phyloP scores from a whole-genome alignment of 2,888 invertebrate genomes.

The Julus scanicus region DNA sequence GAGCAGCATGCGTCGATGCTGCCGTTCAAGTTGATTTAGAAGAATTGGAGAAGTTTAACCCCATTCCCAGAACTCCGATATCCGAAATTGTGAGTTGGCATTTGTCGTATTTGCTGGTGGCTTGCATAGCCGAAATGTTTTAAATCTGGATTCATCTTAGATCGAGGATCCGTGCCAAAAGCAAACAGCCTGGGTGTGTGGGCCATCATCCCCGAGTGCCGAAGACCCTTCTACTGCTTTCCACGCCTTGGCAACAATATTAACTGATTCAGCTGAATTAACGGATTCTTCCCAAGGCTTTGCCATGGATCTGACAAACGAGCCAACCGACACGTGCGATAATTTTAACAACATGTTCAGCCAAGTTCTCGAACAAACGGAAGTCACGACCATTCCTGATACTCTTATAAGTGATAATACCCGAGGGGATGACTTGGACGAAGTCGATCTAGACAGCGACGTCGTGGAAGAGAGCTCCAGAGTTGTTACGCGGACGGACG shows the following conservation, averaged over 20 bases:
- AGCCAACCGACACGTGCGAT: neutral
- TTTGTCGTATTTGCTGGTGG: no score
- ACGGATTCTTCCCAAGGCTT: neutral
- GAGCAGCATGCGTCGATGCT: neutral
- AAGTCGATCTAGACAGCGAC: neutral
- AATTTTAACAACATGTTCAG: neutral
- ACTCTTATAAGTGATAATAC: neutral
- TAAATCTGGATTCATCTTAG: neutral
- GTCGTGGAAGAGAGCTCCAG: neutral
- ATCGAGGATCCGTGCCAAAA: neutral
- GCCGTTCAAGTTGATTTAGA: constrained; percentile 46
- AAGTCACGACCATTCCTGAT: neutral
- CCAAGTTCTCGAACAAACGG: neutral
- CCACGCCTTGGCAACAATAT: neutral
- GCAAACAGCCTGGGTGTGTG: constrained; percentile 23
- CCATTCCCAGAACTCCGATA: neutral
- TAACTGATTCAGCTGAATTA: neutral
- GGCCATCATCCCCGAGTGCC: neutral
- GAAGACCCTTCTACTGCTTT: neutral
- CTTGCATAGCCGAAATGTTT: neutral
- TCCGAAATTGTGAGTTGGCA: neutral
- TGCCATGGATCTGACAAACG: neutral
- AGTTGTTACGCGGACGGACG: neutral
- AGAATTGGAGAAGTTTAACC: neutral
- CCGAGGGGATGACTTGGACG: neutral